phyloP scores from a whole-genome alignment of 2,113 vertebrate species.

The Speoplatyrhinus poulsoni region DNA sequence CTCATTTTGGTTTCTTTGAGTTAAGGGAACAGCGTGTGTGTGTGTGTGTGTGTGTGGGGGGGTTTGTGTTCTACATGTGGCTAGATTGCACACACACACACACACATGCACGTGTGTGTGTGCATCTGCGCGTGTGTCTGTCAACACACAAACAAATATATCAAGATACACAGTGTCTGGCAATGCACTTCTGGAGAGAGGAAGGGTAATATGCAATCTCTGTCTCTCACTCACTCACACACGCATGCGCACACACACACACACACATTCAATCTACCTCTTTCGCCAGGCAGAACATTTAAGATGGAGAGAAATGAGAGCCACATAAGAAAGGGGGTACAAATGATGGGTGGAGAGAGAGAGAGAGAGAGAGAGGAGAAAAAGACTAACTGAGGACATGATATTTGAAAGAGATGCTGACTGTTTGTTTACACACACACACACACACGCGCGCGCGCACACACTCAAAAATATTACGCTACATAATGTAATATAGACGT shows the following conservation, averaged over 20 bases:
- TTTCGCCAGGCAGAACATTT: neutral
- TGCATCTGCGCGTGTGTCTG: conserved; percentile 6
- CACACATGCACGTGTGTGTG: neutral
- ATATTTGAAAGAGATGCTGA: too few relatives aligned
- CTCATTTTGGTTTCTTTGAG: conserved; percentile 14
- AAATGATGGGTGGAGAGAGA: too few relatives aligned
- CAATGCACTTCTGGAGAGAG: too few relatives aligned
- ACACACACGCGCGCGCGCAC: too few relatives aligned
- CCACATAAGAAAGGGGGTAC: neutral
- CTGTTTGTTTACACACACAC: too few relatives aligned
- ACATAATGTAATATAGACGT: neutral
- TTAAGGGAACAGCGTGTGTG: conserved; percentile 2
- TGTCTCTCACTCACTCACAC: neutral
- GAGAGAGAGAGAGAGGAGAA: too few relatives aligned
- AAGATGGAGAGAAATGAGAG: neutral
- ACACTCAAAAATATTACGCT: too few relatives aligned
- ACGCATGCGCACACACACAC: neutral
- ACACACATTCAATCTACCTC: conserved; percentile 19
- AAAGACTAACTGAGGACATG: too few relatives aligned
- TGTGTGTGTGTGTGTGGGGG: conserved; percentile 7
- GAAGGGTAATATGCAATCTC: neutral
- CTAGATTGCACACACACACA: neutral
- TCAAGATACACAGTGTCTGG: neutral
- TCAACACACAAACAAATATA: neutral
- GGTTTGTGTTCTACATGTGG: neutral